These are phyloP conservation scores for Augochlora pura DNA, from an alignment of 1,140 invertebrate genomes.

Conservation along the genomic window DNA sequence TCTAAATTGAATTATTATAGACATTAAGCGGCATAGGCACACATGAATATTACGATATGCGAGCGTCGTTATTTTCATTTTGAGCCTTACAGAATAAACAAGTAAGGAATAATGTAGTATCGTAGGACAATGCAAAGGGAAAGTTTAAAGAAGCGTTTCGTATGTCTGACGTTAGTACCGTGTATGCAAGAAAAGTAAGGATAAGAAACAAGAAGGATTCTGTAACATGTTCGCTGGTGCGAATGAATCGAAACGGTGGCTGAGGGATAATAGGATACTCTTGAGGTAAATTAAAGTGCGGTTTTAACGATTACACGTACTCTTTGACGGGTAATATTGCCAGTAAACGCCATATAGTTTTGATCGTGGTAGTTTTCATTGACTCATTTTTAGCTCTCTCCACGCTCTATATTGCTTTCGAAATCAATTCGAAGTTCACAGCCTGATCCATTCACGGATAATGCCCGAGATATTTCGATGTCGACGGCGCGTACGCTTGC, in stretches of 20 bases:
- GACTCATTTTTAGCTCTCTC: neutral
- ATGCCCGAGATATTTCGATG: neutral
- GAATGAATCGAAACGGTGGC: constrained; percentile 78
- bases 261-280: constrained; percentile 74
- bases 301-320: constrained; percentile 12
- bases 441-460: neutral
- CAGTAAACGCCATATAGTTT: neutral
- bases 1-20: neutral
- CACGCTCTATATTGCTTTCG: neutral
- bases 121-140: neutral
- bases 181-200: constrained; percentile 16
- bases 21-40: neutral
- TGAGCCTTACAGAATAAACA: neutral
- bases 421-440: neutral
- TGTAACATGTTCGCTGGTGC: constrained; percentile 77
- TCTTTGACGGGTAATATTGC: neutral
- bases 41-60: neutral
- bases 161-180: constrained; percentile 12
- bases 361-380: neutral
- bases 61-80: neutral
- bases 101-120: neutral
- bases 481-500: neutral
- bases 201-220: constrained; percentile 17
- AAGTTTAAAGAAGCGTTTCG: constrained; percentile 15
- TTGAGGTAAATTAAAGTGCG: constrained; percentile 71